Conservation (phyloP, 2,113 vertebrate species). For the Burhinus oedicnemus region DNA sequence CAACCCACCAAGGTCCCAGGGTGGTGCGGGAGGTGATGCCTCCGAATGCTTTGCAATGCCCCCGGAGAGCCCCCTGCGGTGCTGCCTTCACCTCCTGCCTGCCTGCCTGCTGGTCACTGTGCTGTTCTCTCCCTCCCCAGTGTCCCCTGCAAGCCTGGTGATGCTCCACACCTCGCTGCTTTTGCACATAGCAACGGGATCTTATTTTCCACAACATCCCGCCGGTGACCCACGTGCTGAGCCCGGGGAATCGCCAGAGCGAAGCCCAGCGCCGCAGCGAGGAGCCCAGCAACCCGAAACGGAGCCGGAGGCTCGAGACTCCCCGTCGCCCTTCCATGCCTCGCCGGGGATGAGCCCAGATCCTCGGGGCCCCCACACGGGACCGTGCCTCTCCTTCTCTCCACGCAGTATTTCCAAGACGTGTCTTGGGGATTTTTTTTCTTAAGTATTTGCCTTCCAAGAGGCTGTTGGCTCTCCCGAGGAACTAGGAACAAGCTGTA, state of each 20-base stretch:
- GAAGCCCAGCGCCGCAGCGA: constrained; percentile 53
- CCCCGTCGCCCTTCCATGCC: neutral
- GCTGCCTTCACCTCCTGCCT: neutral
- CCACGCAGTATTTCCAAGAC: constrained; percentile 67
- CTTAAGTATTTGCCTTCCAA: constrained; percentile 21
- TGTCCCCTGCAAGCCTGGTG: constrained; percentile 99
- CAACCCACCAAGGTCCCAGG: fast-evolving
- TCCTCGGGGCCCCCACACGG: neutral
- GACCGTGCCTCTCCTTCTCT: constrained; percentile 37
- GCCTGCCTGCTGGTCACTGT: neutral
- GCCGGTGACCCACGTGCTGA: constrained; percentile 35
- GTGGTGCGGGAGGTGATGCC: neutral
- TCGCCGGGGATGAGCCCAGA: neutral
- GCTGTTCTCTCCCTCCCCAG: constrained; percentile 70
- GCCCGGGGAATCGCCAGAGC: constrained; percentile 22
- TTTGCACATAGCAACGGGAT: constrained; percentile 81
- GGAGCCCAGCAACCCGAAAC: constrained; percentile 5
- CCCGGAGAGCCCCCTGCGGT: fast-evolving
- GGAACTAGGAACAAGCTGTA: neutral
- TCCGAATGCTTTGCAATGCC: neutral
- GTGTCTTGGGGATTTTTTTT: constrained; percentile 20
- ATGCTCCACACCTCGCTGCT: constrained; percentile 81
- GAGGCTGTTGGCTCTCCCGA: constrained; percentile 6
- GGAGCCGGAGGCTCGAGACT: neutral
- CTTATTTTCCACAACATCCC: constrained; percentile 79